These are phyloP conservation scores for Drosophila pseudotakahashii DNA, from an alignment of 2,888 invertebrate genomes.

Conservation along the genomic window DNA sequence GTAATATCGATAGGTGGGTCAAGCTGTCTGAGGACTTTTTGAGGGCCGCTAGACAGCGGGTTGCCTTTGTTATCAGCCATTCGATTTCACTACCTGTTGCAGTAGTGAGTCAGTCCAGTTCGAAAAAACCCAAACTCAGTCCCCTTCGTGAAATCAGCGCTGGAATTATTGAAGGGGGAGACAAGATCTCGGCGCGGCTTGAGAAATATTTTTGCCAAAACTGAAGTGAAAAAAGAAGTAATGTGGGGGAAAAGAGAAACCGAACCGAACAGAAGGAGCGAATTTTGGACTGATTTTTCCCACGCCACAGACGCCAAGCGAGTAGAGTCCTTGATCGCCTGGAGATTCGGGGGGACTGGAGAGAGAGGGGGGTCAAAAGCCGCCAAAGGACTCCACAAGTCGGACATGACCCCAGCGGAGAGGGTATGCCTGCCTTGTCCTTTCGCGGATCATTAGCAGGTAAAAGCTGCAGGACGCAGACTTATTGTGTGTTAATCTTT, in stretches of 20 bases:
- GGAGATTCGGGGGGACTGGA: conserved; percentile 2
- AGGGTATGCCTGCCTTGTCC: conserved; percentile 55
- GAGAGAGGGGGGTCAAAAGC: conserved; percentile 26
- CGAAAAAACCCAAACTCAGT: neutral
- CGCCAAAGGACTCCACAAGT: conserved; percentile 54
- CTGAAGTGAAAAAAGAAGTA: neutral
- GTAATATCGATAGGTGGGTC: conserved; percentile 22
- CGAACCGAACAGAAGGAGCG: conserved; percentile 35
- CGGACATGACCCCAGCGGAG: conserved; percentile 58
- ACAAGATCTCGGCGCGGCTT: conserved; percentile 37
- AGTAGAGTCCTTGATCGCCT: conserved; percentile 37
- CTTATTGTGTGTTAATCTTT: conserved; percentile 26
- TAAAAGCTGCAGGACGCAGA: conserved; percentile 55
- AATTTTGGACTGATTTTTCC: conserved; percentile 35
- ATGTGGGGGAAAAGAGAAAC: conserved; percentile 17
- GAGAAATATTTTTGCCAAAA: conserved; percentile 34
- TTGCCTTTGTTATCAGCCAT: conserved; percentile 48
- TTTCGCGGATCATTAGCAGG: conserved; percentile 62
- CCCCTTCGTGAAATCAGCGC: conserved; percentile 21
- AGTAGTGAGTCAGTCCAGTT: conserved; percentile 42
- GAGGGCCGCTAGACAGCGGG: conserved; percentile 42
- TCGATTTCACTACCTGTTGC: conserved; percentile 29
- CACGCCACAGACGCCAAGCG: conserved; percentile 41
- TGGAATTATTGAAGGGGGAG: conserved; percentile 40
- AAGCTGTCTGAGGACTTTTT: conserved; percentile 30